Percentiles rank a stretch among this genome's conserved stretches.
These are phyloP conservation scores for Eidolon dupreanum DNA, from an alignment of 2,797 vertebrate species.

Conservation along the genomic window DNA sequence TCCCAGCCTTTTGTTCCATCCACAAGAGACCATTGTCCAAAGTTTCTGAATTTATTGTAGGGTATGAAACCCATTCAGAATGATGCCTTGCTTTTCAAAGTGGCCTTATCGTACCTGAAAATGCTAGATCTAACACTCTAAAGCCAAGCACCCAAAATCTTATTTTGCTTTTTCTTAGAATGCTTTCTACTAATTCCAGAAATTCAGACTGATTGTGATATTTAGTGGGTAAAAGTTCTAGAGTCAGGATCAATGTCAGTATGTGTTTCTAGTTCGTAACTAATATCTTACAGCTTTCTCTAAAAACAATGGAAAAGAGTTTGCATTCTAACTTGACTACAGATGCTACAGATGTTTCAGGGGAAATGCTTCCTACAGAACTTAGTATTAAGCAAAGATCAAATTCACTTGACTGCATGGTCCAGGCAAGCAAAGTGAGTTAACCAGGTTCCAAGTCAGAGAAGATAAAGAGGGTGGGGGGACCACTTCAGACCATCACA, in stretches of 20 bases:
- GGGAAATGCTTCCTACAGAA: not conserved
- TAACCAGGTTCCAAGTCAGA: not conserved
- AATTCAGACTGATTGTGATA: not conserved
- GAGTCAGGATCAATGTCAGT: not conserved
- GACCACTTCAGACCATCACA: not conserved
- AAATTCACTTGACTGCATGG: not conserved
- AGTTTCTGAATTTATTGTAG: not conserved
- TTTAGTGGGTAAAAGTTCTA: not conserved
- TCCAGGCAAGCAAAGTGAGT: not conserved
- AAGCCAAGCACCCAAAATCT: not conserved
- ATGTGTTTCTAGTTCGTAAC: not conserved
- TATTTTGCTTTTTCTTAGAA: not conserved
- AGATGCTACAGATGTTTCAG: not conserved
- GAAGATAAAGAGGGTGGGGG: not conserved
- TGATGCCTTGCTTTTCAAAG: not conserved
- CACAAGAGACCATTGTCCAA: not conserved
- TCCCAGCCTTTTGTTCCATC: not conserved
- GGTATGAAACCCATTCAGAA: not conserved
- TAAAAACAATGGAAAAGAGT: not conserved
- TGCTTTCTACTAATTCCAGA: not conserved
- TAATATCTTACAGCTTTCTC: not conserved
- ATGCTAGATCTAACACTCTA: not conserved
- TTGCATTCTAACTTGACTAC: not conserved
- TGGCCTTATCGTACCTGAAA: not conserved
- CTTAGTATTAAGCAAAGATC: not conserved